Conservation (phyloP, 2,888 invertebrate genomes). For the Drosophila hawaiiensis region DNA sequence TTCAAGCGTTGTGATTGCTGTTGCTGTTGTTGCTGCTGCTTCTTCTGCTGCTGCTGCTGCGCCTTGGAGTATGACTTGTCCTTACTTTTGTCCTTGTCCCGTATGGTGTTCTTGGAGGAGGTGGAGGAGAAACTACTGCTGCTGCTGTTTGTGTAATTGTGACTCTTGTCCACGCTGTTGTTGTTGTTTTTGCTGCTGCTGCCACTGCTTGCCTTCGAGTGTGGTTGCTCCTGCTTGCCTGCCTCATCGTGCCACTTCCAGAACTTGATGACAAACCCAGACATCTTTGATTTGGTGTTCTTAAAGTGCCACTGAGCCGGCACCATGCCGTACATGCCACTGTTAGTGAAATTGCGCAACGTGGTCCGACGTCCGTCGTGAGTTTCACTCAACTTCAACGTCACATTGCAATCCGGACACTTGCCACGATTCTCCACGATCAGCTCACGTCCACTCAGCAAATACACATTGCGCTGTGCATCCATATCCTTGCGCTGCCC, state of each 20-base stretch:
- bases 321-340: slow-evolving; percentile 90
- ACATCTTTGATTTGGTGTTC: slow-evolving; percentile 86
- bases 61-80: slow-evolving; percentile 1
- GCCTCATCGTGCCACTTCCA: slow-evolving; percentile 89
- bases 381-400: slow-evolving; percentile 87
- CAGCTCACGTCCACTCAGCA: slow-evolving; percentile 88
- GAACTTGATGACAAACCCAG: slow-evolving; percentile 92
- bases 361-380: slow-evolving; percentile 86
- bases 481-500: slow-evolving; percentile 87
- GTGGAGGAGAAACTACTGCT: slow-evolving; percentile 30
- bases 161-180: slow-evolving; percentile 36
- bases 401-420: slow-evolving; percentile 90
- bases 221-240: slow-evolving; percentile 31
- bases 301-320: slow-evolving; percentile 88
- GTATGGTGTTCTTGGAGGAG: slow-evolving; percentile 4
- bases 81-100: slow-evolving; percentile 3
- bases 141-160: slow-evolving; percentile 47
- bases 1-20: slow-evolving; percentile 49
- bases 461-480: slow-evolving; percentile 87
- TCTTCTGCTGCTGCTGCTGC: slow-evolving; percentile 26
- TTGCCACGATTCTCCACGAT: slow-evolving; percentile 90
- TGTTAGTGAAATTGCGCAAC: slow-evolving; percentile 88
- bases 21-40: slow-evolving; percentile 33
- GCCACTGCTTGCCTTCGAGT: slow-evolving; percentile 42
- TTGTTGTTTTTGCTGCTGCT: slow-evolving; percentile 10